Conservation (phyloP, 1,140 invertebrate species). For the Radopholus similis region DNA sequence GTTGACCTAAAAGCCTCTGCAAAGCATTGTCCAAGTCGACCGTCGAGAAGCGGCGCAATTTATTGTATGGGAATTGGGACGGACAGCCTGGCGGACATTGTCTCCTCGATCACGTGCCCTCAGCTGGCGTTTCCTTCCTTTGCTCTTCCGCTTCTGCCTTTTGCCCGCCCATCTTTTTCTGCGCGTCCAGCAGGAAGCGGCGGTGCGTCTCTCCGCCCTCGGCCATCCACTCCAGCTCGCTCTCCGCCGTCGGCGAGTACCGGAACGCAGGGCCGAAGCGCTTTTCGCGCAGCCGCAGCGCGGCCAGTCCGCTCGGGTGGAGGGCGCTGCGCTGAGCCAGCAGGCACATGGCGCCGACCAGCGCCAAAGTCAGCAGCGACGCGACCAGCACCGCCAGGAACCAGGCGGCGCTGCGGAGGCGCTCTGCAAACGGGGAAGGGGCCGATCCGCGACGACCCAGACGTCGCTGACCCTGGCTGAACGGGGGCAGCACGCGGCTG, state of each 20-base stretch:
- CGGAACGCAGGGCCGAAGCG: not conserved
- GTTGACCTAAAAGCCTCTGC: too few species aligned
- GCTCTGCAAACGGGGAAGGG: constrained; percentile 39
- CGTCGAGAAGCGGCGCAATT: too few species aligned
- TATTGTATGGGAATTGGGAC: too few species aligned
- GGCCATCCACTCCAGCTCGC: not conserved
- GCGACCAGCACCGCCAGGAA: constrained; percentile 48
- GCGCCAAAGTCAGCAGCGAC: constrained; percentile 41
- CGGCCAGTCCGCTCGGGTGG: not conserved
- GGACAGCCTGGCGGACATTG: too few species aligned
- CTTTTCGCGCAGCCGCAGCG: not conserved
- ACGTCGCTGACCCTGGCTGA: constrained; percentile 45
- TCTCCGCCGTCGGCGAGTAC: not conserved
- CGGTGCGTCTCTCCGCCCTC: not conserved
- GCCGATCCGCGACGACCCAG: not conserved
- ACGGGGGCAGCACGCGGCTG: constrained; percentile 13
- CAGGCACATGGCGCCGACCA: constrained; percentile 45
- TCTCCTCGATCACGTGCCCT: too few species aligned
- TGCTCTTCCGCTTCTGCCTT: too few species aligned
- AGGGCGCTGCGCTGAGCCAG: constrained; percentile 1
- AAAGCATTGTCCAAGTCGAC: too few species aligned
- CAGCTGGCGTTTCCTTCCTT: too few species aligned
- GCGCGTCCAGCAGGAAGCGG: not conserved
- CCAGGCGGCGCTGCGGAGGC: constrained; percentile 53
- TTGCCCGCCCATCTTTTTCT: too few species aligned